These are phyloP conservation scores for Actinia tenebrosa DNA, from an alignment of 64 coral and sea anemone species.

Conservation along the genomic window DNA sequence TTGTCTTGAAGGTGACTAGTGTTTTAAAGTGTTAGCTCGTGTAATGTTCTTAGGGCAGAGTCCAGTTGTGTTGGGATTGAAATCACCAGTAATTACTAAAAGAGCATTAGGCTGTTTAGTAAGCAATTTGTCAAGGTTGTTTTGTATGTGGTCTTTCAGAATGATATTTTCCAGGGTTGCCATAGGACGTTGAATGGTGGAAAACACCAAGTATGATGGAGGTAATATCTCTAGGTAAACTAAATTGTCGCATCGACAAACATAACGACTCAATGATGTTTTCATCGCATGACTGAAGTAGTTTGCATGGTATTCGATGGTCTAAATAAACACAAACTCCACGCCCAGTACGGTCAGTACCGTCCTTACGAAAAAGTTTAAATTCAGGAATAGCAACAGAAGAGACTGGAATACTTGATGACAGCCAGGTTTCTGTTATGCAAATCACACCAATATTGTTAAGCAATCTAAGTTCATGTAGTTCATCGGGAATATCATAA, in stretches of 20 bases:
- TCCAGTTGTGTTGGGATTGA: slow-evolving; percentile 33
- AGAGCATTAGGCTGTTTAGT: slow-evolving; percentile 16
- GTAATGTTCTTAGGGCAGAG: slow-evolving; percentile 23
- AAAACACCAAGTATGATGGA: too few relatives aligned
- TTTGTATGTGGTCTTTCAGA: slow-evolving; percentile 36
- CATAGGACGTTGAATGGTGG: slow-evolving; percentile 38
- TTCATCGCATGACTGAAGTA: background rate
- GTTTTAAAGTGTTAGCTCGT: slow-evolving; percentile 18
- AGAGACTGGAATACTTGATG: slow-evolving; percentile 42
- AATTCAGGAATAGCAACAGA: slow-evolving; percentile 36
- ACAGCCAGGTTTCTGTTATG: slow-evolving; percentile 39
- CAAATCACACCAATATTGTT: slow-evolving; percentile 29
- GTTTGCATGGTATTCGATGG: slow-evolving; percentile 25
- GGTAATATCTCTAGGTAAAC: slow-evolving; percentile 23
- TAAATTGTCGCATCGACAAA: slow-evolving; percentile 14
- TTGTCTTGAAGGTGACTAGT: slow-evolving; percentile 10
- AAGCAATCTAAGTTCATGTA: too few relatives aligned
- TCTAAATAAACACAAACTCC: slow-evolving; percentile 38
- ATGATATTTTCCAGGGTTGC: slow-evolving; percentile 41
- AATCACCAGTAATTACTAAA: slow-evolving; percentile 36
- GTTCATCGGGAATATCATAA: too few relatives aligned
- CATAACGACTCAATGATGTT: slow-evolving; percentile 15
- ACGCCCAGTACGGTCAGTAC: slow-evolving; percentile 6
- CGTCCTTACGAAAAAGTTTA: slow-evolving; percentile 49
- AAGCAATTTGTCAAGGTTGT: slow-evolving; percentile 2